These are phyloP conservation scores for Pipistrellus kuhlii DNA, from an alignment of 2,797 vertebrate species.

Conservation along the genomic window DNA sequence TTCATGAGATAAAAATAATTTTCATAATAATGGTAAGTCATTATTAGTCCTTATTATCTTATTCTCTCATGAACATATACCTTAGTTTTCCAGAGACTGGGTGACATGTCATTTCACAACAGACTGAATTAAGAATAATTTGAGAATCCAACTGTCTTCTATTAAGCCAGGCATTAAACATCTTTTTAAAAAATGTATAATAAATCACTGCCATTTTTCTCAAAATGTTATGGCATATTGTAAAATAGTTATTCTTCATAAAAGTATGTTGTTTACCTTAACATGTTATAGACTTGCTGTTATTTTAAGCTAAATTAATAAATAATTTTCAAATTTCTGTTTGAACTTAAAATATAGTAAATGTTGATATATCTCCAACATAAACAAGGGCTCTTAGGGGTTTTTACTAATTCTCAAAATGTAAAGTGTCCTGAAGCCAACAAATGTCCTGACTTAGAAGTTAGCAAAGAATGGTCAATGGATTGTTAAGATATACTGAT, in stretches of 20 bases:
- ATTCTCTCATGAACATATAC: background rate
- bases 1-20: background rate
- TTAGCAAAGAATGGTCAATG: background rate
- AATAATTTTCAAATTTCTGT: background rate
- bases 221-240: background rate
- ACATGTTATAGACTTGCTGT: background rate
- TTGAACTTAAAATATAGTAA: constrained; percentile 29
- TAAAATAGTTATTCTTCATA: constrained; percentile 31
- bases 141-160: background rate
- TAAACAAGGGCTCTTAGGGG: background rate
- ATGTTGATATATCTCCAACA: background rate
- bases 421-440: background rate
- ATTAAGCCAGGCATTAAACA: background rate
- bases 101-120: background rate
- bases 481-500: background rate
- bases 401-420: background rate
- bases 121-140: background rate
- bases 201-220: background rate
- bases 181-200: constrained; percentile 4
- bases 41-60: constrained; percentile 8
- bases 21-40: background rate
- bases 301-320: constrained; percentile 15
- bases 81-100: background rate
- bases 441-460: background rate
- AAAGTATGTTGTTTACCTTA: background rate